A percentile compares a stretch with the other conserved stretches of the same genome.
Evolutionary conservation across 2,113 vertebrate genomes (phyloP).

Genomic region (Hassar affinis): DNA sequence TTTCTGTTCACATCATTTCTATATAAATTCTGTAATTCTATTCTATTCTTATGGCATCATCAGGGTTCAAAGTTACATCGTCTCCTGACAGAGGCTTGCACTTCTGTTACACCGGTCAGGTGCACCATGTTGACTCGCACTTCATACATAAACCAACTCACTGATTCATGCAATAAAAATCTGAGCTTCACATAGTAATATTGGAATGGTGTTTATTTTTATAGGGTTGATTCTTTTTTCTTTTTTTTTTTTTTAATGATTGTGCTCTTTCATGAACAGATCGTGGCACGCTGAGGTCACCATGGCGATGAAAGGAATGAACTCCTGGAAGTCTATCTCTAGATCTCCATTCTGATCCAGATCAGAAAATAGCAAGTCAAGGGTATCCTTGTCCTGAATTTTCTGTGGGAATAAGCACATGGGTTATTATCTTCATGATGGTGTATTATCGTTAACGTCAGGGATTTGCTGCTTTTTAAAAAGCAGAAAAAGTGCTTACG

Average conservation of each 20-base stretch:
- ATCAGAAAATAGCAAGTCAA: conserved; percentile 4
- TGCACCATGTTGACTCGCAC: neutral
- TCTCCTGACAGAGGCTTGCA: too few relatives aligned
- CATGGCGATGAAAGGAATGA: conserved; percentile 9
- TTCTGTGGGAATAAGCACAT: neutral
- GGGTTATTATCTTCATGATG: neutral
- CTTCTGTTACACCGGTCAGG: neutral
- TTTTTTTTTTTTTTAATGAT: too few relatives aligned
- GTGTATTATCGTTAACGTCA: neutral
- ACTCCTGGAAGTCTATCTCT: conserved; percentile 7
- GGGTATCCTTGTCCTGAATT: conserved; percentile 3
- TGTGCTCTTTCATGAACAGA: neutral
- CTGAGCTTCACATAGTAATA: neutral
- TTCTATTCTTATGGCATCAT: too few relatives aligned
- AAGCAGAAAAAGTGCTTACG: too few relatives aligned
- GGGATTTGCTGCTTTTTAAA: too few relatives aligned
- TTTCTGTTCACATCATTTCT: too few relatives aligned
- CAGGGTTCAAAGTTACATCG: too few relatives aligned
- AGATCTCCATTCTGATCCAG: conserved; percentile 10
- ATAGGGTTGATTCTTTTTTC: neutral
- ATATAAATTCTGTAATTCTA: too few relatives aligned
- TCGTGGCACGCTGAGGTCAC: conserved; percentile 1
- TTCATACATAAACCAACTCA: neutral
- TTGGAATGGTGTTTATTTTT: neutral
- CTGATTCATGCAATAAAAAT: neutral